Base-by-base conservation (phyloP, 2,888 invertebrate genomes). In the Epistrophe eligans region DNA sequence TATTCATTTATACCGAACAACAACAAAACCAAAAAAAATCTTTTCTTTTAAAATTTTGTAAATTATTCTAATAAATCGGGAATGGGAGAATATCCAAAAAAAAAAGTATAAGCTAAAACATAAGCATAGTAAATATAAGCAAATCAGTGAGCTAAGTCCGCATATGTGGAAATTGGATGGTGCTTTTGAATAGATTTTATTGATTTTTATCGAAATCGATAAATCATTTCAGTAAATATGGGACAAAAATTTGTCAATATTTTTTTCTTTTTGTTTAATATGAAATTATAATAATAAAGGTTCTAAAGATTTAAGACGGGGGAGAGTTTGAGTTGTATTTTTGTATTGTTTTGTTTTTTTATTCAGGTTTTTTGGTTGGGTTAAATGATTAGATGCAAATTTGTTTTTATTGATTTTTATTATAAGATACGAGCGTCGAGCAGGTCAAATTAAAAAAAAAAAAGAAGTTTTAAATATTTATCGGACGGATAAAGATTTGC, bases 61-160 rank as follows among this genome's bases (percentile, higher is more conserved):
- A 67, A 67, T 67, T 67, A 67, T 67, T 67, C 19, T 19, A 35
- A 50, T 67, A 67, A 67, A 67, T 50, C 19, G 67, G 35, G 19
- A 50, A 35, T 4, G 32, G 32, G 8, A 17, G 15, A 50, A 50
- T 24, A n/a, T n/a, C n/a, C n/a, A n/a, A n/a, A 24, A 24, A 24
- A 24, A 62, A 19, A 19, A 24, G 7, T 17, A 60, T 8, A n/a
- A 38, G 13, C 11, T 19, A 62, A 62, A 8, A 13, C 11, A n/a
- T 24, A 43, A 8, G 28, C 15, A 55, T 24, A 24, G 24, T 24
- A n/a, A n/a, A n/a, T n/a, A 6, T 24, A 40, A 13, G 13, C 17
- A 24, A n/a, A n/a, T n/a, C 19, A 13, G 13, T 60, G 40, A 60
- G 13, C 15, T 40, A 11, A 40, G 28, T 55, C 13, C 5, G 7